Evolutionary conservation across 35 echinoderm and acorn worm genomes (phyloP).

Genomic region (Amphiura filiformis): DNA sequence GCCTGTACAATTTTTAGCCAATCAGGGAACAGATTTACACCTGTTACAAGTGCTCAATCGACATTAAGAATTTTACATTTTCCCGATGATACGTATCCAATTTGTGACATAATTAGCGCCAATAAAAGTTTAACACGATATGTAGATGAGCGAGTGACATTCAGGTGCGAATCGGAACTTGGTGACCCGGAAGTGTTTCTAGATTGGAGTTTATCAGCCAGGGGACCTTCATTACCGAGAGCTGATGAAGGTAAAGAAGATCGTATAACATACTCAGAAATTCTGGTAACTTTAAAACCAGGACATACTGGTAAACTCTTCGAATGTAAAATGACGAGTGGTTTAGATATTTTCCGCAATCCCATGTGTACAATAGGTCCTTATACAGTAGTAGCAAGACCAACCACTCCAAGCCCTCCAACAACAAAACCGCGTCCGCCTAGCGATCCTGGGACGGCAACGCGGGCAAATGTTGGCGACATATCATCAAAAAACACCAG

Average conservation of each 20-base stretch:
- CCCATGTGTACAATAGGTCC: background rate
- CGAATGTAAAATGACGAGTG: background rate
- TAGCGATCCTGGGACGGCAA: no score
- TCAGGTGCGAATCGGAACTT: background rate
- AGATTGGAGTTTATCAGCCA: background rate
- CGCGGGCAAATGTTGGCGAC: no score
- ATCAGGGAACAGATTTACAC: background rate
- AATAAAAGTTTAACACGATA: background rate
- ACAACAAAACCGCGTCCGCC: background rate
- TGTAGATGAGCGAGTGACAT: background rate
- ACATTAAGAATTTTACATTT: background rate
- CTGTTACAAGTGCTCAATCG: background rate
- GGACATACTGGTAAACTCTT: background rate
- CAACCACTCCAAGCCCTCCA: background rate
- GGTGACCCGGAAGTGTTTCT: slow-evolving; percentile 4
- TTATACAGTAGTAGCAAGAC: background rate
- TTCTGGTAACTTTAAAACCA: background rate
- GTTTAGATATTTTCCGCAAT: background rate
- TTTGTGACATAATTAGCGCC: background rate
- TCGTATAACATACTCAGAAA: background rate
- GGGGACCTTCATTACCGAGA: background rate
- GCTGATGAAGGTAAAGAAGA: background rate
- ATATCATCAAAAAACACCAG: no score
- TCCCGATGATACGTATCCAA: background rate
- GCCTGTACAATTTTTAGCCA: background rate